These are phyloP conservation scores for Eueides isabella DNA, from an alignment of 1,140 invertebrate species.

Conservation along the genomic window DNA sequence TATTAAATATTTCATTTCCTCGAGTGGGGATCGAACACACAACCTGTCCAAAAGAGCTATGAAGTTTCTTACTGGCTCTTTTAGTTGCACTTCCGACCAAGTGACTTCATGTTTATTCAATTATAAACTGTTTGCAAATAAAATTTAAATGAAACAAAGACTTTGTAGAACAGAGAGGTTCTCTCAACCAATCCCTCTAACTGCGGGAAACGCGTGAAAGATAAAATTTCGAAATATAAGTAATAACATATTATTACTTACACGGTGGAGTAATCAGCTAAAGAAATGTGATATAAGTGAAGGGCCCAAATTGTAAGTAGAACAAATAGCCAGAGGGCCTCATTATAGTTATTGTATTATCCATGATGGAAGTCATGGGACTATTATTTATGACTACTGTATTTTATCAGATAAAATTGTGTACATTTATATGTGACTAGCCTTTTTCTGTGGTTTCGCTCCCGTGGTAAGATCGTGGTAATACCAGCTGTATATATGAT, in stretches of 20 bases:
- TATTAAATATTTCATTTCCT: too few species aligned
- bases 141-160: too few species aligned
- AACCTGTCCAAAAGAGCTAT: too few species aligned
- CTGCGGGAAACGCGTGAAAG: neutral
- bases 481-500: too few species aligned
- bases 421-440: too few species aligned
- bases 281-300: constrained; percentile 76
- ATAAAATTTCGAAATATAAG: constrained; percentile 10
- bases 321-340: constrained; percentile 63
- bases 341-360: constrained; percentile 65
- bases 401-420: neutral
- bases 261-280: constrained; percentile 65
- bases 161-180: too few species aligned
- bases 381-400: constrained; percentile 34
- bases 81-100: too few species aligned
- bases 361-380: constrained; percentile 42
- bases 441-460: neutral
- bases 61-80: too few species aligned
- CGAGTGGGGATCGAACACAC: too few species aligned
- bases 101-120: too few species aligned
- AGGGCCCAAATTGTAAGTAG: constrained; percentile 73
- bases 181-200: neutral
- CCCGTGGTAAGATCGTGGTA: neutral
- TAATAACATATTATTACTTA: constrained; percentile 64
- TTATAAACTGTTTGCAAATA: too few species aligned